Evolutionary conservation across 64 coral and sea anemone genomes (phyloP).

Genomic region (Pachyseris speciosa): DNA sequence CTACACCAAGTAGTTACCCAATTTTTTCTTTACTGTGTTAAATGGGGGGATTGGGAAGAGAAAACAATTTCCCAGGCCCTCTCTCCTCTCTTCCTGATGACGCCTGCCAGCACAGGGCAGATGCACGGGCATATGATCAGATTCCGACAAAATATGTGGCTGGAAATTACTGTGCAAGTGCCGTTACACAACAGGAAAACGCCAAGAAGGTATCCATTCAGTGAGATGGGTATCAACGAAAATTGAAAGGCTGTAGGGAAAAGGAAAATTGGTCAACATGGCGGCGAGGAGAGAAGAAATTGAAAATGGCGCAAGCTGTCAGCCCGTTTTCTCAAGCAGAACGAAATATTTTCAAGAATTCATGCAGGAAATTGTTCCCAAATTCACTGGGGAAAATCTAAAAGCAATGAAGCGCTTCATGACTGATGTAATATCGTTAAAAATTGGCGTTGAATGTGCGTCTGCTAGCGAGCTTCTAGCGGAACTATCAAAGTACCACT

Average conservation of each 20-base stretch:
- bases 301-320: neutral
- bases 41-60: too few species aligned
- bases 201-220: neutral
- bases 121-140: too few species aligned
- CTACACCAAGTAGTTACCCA: too few species aligned
- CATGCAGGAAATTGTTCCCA: neutral
- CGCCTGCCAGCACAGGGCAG: too few species aligned
- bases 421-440: constrained; percentile 56
- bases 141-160: too few species aligned
- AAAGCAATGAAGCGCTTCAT: constrained; percentile 70
- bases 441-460: constrained; percentile 5
- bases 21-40: too few species aligned
- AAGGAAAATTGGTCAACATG: neutral
- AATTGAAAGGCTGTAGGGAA: neutral
- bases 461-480: constrained; percentile 47
- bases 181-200: too few species aligned
- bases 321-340: neutral
- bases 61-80: too few species aligned
- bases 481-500: constrained; percentile 3
- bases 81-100: too few species aligned
- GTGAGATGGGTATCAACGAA: neutral
- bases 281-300: neutral
- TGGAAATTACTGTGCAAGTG: too few species aligned
- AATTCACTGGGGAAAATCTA: constrained; percentile 24
- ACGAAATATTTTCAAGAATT: neutral